Evolutionary conservation across 2,113 vertebrate genomes (phyloP).

Genomic region (Pelobates fuscus): DNA sequence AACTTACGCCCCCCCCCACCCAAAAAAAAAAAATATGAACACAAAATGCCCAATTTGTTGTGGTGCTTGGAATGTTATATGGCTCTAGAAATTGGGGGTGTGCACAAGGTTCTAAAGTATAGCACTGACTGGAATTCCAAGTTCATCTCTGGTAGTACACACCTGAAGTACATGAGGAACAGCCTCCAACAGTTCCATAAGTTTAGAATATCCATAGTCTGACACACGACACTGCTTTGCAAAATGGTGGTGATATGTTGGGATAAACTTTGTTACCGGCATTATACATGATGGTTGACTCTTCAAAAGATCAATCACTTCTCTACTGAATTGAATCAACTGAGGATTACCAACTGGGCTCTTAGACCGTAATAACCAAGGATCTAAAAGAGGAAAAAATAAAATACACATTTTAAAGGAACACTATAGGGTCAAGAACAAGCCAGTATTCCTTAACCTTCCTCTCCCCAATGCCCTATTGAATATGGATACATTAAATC

Average conservation of each 20-base stretch:
- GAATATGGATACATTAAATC: no score
- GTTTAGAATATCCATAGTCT: constrained; percentile 91
- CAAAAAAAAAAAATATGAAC: no score
- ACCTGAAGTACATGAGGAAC: constrained; percentile 96
- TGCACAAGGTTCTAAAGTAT: no score
- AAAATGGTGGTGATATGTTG: constrained; percentile 94
- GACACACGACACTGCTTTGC: constrained; percentile 96
- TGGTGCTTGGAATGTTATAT: no score
- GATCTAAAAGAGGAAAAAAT: constrained; percentile 68
- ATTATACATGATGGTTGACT: constrained; percentile 85
- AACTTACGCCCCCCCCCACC: no score
- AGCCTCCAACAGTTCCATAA: constrained; percentile 92
- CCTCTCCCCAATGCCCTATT: no score
- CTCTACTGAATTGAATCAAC: constrained; percentile 94
- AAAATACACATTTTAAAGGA: neutral
- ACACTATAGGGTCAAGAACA: no score
- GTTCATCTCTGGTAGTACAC: no score
- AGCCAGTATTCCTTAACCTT: no score
- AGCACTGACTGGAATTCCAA: no score
- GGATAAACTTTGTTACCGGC: constrained; percentile 91
- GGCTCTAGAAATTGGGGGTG: no score
- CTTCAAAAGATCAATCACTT: constrained; percentile 93
- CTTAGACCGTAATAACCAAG: constrained; percentile 91
- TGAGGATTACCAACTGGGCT: constrained; percentile 95
- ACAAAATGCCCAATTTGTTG: no score